Evolutionary conservation across 2,888 invertebrate species (phyloP).

Genomic region (Tineola bisselliella): DNA sequence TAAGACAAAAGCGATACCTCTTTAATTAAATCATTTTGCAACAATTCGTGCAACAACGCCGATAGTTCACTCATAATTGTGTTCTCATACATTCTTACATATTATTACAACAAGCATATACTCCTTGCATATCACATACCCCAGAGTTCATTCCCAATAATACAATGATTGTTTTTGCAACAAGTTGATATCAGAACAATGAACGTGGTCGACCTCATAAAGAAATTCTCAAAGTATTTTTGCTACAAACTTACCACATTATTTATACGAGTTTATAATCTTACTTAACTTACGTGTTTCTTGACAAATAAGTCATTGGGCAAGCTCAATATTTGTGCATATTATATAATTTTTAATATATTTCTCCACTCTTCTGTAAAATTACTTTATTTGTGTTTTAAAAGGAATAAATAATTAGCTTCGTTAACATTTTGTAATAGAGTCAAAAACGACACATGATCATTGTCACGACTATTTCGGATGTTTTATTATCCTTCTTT

Average conservation of each 20-base stretch:
- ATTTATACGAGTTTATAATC: neutral
- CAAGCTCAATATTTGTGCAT: too few species aligned
- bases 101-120: neutral
- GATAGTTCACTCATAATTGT: neutral
- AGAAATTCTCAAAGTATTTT: neutral
- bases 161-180: constrained; percentile 7
- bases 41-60: neutral
- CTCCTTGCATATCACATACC: neutral
- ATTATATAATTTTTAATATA: neutral
- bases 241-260: neutral
- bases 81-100: constrained; percentile 1
- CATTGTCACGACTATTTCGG: too few species aligned
- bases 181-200: neutral
- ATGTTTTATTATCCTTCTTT: too few species aligned
- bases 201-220: constrained; percentile 2
- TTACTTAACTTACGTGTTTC: neutral
- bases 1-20: neutral
- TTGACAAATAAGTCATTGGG: neutral
- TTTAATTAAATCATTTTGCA: neutral
- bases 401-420: too few species aligned
- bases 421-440: too few species aligned
- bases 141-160: constrained; percentile 8
- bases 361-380: too few species aligned
- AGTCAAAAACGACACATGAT: too few species aligned
- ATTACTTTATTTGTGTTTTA: too few species aligned